Evolutionary conservation across 1,140 invertebrate genomes (phyloP).

Genomic region (Bradynema listronoti): DNA sequence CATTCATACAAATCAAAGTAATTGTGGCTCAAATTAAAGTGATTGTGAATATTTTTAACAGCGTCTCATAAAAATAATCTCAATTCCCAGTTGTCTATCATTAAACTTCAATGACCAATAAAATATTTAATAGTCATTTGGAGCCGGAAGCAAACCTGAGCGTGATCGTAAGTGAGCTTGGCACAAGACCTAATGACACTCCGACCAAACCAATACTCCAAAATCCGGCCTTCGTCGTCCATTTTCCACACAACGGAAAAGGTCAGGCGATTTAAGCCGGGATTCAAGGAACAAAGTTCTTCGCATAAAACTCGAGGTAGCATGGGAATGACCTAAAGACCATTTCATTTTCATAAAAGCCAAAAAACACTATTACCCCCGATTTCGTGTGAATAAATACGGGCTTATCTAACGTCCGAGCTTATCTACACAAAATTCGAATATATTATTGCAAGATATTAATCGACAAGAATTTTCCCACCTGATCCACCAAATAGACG

Average conservation of each 20-base stretch:
- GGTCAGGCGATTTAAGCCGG: constrained; percentile 76
- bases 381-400: too few species aligned
- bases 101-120: not conserved
- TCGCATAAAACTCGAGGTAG: constrained; percentile 74
- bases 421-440: too few species aligned
- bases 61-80: not conserved
- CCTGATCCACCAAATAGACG: constrained; percentile 59
- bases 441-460: too few species aligned
- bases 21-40: not conserved
- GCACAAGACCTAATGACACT: constrained; percentile 72
- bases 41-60: not conserved
- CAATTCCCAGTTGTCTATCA: not conserved
- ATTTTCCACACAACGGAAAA: constrained; percentile 92
- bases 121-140: not conserved
- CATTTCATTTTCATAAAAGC: too few species aligned
- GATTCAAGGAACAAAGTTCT: constrained; percentile 77
- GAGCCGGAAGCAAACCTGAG: constrained; percentile 28
- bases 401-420: too few species aligned
- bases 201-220: constrained; percentile 78
- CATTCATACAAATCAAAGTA: not conserved
- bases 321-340: constrained; percentile 72
- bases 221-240: constrained; percentile 74
- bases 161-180: constrained; percentile 56
- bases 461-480: constrained; percentile 26
- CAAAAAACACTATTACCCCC: too few species aligned